Evolutionary conservation across 2,888 invertebrate species (phyloP), one percentile per base, ranked within the genome.

Genomic region (Drosophila imparisetae): DNA sequence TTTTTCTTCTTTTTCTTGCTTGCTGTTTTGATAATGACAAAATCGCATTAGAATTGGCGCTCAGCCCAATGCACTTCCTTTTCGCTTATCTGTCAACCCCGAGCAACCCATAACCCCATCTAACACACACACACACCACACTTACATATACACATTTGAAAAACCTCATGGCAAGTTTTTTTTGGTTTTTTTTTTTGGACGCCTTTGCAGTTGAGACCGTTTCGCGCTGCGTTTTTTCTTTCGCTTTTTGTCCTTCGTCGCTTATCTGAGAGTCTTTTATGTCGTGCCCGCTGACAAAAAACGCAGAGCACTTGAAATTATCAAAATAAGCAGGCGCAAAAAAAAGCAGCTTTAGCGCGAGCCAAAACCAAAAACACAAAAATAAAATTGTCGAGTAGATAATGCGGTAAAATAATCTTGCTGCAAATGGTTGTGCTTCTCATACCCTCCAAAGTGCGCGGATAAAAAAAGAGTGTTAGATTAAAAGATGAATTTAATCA

Each of bases 1-100:
- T 80, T 18, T 45, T 55, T 65, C 48, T 54, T 45, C 66, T 50
- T 36, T 81, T 53, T 24, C 21, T 30, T 34, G 30, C 21, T 40
- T 2, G 45, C 24, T 24, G 24, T 45, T 80, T 67, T 63, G 49
- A 67, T 89, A 90, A 86, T 88, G 88, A 80, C 80, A 78, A 86
- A 91, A 91, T 90, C 90, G 89, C 90, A 92, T 92, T 92, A 90
- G 90, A 91, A 90, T 92, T 92, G 92, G 92, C 92, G 91, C 88
- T 83, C 89, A 89, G 92, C 92, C 92, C 92, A 91, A 89, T 91
- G 91, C 91, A 88, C 90, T 91, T 89, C 83, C 83, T 83, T 80
- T 81, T 76, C 72, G 76, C 81, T 83, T 72, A 76, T 72, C 75
- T 76, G 59, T 57, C 58, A 66, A 59, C 42, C 49, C 50, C 18